Conservation (phyloP, 1,140 invertebrate species). For the Pristionchus pacificus region DNA sequence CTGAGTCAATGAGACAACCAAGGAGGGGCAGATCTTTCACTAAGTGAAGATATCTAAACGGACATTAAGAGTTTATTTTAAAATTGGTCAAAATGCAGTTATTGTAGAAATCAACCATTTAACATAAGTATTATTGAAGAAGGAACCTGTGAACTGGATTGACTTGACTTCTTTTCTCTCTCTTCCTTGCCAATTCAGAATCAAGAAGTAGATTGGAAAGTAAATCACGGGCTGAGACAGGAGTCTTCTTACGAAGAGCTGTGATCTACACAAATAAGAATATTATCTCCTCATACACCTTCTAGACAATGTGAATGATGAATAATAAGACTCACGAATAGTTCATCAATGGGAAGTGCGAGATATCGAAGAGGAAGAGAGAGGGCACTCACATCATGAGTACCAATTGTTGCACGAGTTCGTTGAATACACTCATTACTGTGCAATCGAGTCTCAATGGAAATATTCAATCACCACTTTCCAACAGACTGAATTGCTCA, state of each 20-base stretch:
- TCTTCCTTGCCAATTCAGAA: conserved; percentile 27
- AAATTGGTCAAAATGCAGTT: background rate
- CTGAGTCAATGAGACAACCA: conserved; percentile 27
- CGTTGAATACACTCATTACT: conserved; percentile 20
- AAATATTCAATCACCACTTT: too few species aligned
- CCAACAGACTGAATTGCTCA: too few species aligned
- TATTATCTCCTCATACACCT: background rate
- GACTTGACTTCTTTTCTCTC: conserved; percentile 22
- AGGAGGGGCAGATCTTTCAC: conserved; percentile 21
- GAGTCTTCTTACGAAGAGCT: conserved; percentile 26
- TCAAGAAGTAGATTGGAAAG: conserved; percentile 18
- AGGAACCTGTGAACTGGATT: conserved; percentile 25
- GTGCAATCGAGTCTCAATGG: conserved; percentile 28
- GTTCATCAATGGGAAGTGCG: conserved; percentile 23
- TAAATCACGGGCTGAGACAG: conserved; percentile 20
- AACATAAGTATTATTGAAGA: background rate
- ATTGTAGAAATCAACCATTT: background rate
- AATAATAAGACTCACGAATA: conserved; percentile 21
- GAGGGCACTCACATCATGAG: conserved; percentile 26
- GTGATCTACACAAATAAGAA: conserved; percentile 29
- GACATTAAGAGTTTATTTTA: conserved; percentile 9
- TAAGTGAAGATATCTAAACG: conserved; percentile 24
- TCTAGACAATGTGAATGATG: background rate
- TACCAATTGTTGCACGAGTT: conserved; percentile 31
- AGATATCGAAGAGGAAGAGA: conserved; percentile 26